These are phyloP conservation scores for Machaerirhynchus nigripectus DNA, from an alignment of 2,113 vertebrate species.

Conservation along the genomic window DNA sequence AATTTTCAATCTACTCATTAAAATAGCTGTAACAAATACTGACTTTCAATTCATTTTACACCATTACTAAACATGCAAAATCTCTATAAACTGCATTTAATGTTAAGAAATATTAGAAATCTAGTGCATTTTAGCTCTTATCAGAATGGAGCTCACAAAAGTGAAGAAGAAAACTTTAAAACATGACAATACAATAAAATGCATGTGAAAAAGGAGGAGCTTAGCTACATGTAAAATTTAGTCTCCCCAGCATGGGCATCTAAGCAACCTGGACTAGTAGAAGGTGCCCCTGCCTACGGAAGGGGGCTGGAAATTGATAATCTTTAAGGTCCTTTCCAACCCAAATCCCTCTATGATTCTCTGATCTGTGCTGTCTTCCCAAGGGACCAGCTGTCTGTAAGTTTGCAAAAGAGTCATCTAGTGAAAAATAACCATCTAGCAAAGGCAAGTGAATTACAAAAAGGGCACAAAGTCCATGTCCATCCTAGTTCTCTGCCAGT, in stretches of 20 bases:
- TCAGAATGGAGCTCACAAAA: background rate
- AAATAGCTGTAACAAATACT: background rate
- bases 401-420: background rate
- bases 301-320: background rate
- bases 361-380: background rate
- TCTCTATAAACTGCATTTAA: background rate
- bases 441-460: background rate
- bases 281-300: background rate
- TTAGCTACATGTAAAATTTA: background rate
- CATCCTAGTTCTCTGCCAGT: background rate
- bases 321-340: background rate
- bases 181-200: background rate
- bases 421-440: background rate
- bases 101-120: background rate
- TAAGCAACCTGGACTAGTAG: background rate
- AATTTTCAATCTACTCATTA: conserved; percentile 19
- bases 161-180: background rate
- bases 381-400: background rate
- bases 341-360: background rate
- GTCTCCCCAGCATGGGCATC: background rate
- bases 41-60: background rate
- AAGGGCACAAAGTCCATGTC: background rate
- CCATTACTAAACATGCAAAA: background rate
- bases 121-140: background rate
- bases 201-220: background rate